Evolutionary conservation across 2,888 invertebrate species (phyloP), one percentile per base, ranked within the genome.

Genomic region (Adelognathus sp.): DNA sequence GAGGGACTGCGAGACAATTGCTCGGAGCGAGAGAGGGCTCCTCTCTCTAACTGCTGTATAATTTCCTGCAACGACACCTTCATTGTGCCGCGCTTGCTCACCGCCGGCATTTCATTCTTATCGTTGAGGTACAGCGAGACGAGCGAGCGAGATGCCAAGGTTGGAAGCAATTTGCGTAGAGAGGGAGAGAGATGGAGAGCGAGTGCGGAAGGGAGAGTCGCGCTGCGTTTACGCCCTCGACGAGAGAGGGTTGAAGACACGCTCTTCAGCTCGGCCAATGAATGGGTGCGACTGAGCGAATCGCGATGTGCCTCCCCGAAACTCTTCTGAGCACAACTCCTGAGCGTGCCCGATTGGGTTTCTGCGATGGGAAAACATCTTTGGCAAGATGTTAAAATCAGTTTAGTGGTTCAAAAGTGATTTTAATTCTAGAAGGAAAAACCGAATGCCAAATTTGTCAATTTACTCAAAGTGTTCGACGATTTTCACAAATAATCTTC

Each of bases 31-130:
- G 85, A 84, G n/a, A n/a, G n/a, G n/a, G n/a, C 85, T 86, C 88
- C 86, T 88, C 87, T 89, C 89, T 91, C 89, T 91, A 91, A 91
- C 90, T 90, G 91, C 91, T 90, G 91, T 91, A 91, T 91, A 91
- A 91, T 91, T 91, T 91, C 91, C 91, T 91, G 91, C 91, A 90
- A 91, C 91, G 91, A 91, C 91, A 91, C 91, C 91, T 91, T 91
- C 91, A 91, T 91, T 91, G 91, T 91, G 84, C 86, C 66, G 44
- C 83, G 58, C 33, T 33, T 11, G 31, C 56, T 31, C 50, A 54
- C 29, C 81, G 83, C 83, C 83, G 85, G 86, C 89, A 85, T 88
- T 89, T 88, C 89, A 90, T 90, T 90, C 90, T 91, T 91, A 91
- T 91, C 91, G 83, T 80, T 61, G 18, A 33, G 58, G 64, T 60